Conservation (phyloP, 2,888 invertebrate species). For the Dascillus cervinus region DNA sequence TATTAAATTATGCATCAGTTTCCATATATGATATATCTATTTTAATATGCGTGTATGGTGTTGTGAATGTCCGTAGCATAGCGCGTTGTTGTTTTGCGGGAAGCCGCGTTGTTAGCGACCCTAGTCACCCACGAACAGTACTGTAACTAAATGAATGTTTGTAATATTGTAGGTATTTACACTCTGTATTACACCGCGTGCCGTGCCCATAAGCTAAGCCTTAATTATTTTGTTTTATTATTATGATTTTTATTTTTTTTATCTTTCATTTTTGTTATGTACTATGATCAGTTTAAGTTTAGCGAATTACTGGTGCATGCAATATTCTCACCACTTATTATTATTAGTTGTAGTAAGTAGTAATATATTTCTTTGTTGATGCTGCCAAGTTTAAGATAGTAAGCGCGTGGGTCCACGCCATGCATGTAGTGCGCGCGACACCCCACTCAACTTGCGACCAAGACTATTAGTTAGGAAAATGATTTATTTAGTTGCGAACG, state of each 20-base stretch:
- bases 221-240: constrained; percentile 34
- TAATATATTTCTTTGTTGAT: constrained; percentile 42
- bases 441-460: constrained; percentile 17
- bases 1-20: constrained; percentile 38
- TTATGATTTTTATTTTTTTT: constrained; percentile 28
- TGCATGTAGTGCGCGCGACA: constrained; percentile 13
- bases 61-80: constrained; percentile 42
- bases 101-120: constrained; percentile 44
- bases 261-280: constrained; percentile 27
- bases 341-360: constrained; percentile 40
- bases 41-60: constrained; percentile 44
- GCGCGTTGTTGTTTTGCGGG: constrained; percentile 43
- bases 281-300: constrained; percentile 28
- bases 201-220: constrained; percentile 32
- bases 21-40: constrained; percentile 39
- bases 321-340: constrained; percentile 35
- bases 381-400: constrained; percentile 46
- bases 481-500: constrained; percentile 13
- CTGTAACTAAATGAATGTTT: constrained; percentile 29
- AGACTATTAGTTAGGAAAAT: constrained; percentile 16
- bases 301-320: constrained; percentile 37
- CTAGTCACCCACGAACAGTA: constrained; percentile 41
- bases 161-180: constrained; percentile 25
- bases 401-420: constrained; percentile 12
- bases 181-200: constrained; percentile 33